Evolutionary conservation across 1,140 invertebrate genomes (phyloP).

Genomic region (Rhopalosiphum padi): DNA sequence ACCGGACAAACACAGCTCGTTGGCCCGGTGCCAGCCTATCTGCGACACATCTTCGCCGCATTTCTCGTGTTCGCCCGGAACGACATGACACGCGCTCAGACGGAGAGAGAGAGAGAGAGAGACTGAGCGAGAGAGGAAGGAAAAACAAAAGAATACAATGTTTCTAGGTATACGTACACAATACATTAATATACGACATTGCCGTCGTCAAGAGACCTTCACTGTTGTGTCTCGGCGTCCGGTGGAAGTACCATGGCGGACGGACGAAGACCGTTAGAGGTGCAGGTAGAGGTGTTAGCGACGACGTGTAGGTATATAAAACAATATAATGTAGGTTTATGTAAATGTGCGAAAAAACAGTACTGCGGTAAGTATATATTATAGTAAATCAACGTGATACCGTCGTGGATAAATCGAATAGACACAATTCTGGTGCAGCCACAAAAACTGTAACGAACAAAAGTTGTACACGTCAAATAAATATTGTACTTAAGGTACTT

Average conservation of each 20-base stretch:
- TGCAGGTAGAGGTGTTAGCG: too few relatives aligned
- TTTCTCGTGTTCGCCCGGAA: conserved; percentile 52
- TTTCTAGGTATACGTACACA: not conserved
- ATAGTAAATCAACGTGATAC: too few relatives aligned
- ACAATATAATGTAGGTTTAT: too few relatives aligned
- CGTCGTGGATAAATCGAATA: not conserved
- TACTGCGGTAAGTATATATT: too few relatives aligned
- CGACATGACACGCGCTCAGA: not conserved
- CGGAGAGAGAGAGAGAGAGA: not conserved
- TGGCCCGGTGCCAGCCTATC: conserved; percentile 52
- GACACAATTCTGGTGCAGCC: not conserved
- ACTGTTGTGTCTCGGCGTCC: not conserved
- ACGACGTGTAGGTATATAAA: too few relatives aligned
- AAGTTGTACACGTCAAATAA: not conserved
- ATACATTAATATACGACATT: not conserved
- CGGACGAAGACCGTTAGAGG: not conserved
- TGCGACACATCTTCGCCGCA: conserved; percentile 54
- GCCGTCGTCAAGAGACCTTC: not conserved
- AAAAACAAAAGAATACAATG: conserved; percentile 4
- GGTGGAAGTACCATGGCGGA: not conserved
- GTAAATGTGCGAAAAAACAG: too few relatives aligned
- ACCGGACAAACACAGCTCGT: conserved; percentile 4
- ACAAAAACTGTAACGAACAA: not conserved
- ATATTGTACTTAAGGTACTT: not conserved
- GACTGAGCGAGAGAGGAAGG: not conserved